phyloP scores from a whole-genome alignment of 2,888 invertebrate species.

The Hirtodrosophila confusa region DNA sequence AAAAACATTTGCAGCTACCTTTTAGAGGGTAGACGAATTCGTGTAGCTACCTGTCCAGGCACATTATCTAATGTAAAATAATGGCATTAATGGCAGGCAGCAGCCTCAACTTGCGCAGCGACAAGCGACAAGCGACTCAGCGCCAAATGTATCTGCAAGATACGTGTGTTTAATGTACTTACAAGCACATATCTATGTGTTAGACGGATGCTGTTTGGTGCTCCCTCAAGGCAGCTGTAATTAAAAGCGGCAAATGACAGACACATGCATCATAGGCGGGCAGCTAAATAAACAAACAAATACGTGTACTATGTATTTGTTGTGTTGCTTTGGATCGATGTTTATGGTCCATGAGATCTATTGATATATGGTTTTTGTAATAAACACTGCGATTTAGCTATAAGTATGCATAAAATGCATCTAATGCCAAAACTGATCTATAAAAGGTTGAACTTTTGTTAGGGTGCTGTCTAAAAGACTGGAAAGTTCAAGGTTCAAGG shows the following conservation, averaged over 20 bases:
- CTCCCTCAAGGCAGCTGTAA: conserved; percentile 57
- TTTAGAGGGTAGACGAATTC: conserved; percentile 19
- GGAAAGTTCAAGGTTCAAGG: conserved; percentile 39
- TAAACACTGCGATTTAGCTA: conserved; percentile 43
- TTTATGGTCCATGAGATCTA: conserved; percentile 34
- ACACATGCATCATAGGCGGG: conserved; percentile 59
- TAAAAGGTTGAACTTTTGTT: conserved; percentile 7
- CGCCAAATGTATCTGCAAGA: conserved; percentile 54
- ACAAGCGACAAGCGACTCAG: conserved; percentile 9
- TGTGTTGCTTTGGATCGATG: conserved; percentile 27
- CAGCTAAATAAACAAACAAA: conserved; percentile 63
- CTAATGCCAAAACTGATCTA: conserved; percentile 1
- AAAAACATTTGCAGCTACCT: conserved; percentile 42
- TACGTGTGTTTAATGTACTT: conserved; percentile 41
- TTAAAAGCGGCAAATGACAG: conserved; percentile 73
- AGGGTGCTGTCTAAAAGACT: conserved; percentile 3
- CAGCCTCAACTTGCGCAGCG: conserved; percentile 18
- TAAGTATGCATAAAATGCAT: background rate
- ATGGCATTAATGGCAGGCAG: conserved; percentile 58
- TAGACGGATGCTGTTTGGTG: conserved; percentile 10
- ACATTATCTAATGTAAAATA: conserved; percentile 60
- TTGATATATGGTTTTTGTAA: conserved; percentile 57
- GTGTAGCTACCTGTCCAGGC: conserved; percentile 13
- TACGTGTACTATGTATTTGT: too few relatives aligned
- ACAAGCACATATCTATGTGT: conserved; percentile 25